Percentiles rank a stretch among this genome's conserved stretches.
phyloP scores from a whole-genome alignment of 2,797 vertebrate species.

The Coranthus polyacanthus region DNA sequence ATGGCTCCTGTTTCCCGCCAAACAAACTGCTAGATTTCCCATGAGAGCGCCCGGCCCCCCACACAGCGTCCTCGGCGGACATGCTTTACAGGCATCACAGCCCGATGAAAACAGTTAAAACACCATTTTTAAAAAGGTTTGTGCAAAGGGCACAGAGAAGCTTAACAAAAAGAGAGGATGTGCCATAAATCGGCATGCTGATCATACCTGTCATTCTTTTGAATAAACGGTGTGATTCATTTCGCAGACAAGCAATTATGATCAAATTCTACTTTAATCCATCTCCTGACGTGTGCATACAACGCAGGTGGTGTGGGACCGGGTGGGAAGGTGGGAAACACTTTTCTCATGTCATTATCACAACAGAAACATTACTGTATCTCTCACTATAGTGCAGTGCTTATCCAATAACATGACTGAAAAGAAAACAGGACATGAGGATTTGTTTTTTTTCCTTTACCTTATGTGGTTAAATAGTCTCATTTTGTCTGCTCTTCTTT shows the following conservation, averaged over 20 bases:
- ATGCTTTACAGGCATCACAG: conserved; percentile 69
- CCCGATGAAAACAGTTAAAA: conserved; percentile 80
- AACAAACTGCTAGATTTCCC: conserved; percentile 86
- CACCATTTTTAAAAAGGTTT: conserved; percentile 66
- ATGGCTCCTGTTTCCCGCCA: conserved; percentile 81
- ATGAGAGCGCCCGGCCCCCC: conserved; percentile 64
- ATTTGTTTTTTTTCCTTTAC: background rate
- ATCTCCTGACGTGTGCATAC: conserved; percentile 66
- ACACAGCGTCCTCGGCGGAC: conserved; percentile 54
- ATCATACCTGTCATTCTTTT: conserved; percentile 56
- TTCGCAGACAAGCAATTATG: conserved; percentile 59
- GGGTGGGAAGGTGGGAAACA: background rate
- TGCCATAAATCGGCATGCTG: conserved; percentile 63
- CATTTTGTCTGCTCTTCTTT: conserved; percentile 3
- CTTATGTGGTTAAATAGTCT: background rate
- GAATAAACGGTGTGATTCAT: conserved; percentile 68
- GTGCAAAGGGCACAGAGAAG: conserved; percentile 2
- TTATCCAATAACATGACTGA: background rate
- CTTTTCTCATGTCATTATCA: conserved; percentile 14
- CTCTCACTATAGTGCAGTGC: background rate
- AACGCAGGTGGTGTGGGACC: conserved; percentile 3
- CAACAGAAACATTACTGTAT: background rate
- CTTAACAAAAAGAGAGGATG: conserved; percentile 53
- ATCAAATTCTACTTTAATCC: conserved; percentile 66
- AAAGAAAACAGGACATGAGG: background rate